Percentiles rank a stretch among this genome's conserved stretches.
phyloP scores from a whole-genome alignment of 2,888 invertebrate species.

The Eupithecia exiguata region DNA sequence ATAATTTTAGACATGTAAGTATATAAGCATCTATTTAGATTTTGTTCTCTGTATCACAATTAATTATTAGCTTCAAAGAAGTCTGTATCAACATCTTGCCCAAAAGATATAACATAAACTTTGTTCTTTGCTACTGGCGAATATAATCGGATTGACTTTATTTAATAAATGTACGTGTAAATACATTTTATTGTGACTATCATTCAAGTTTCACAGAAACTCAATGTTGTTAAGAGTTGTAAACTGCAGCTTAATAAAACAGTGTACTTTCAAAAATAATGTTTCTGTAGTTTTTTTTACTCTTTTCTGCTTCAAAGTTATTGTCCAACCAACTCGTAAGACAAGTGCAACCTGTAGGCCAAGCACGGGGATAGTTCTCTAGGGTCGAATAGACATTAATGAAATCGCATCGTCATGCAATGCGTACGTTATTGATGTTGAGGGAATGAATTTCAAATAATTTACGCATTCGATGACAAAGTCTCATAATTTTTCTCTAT shows the following conservation, averaged over 20 bases:
- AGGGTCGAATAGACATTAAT: no score
- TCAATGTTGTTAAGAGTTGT: slow-evolving; percentile 77
- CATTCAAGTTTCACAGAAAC: slow-evolving; percentile 78
- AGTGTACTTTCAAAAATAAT: slow-evolving; percentile 56
- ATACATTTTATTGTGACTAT: slow-evolving; percentile 61
- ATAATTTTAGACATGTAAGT: slow-evolving; percentile 39
- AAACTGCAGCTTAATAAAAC: slow-evolving; percentile 78
- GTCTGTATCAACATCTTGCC: slow-evolving; percentile 53
- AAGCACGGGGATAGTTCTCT: no score
- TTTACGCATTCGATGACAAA: no score
- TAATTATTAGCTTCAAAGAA: slow-evolving; percentile 70
- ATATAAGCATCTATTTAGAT: slow-evolving; percentile 25
- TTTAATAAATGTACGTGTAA: slow-evolving; percentile 55
- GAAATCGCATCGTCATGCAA: no score
- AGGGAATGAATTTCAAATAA: no score
- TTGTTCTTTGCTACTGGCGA: slow-evolving; percentile 36
- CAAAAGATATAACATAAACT: not conserved
- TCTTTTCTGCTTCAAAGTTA: not conserved
- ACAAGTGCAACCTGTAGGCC: no score
- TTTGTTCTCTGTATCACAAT: slow-evolving; percentile 54
- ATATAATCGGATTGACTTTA: slow-evolving; percentile 48
- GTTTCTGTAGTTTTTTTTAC: slow-evolving; percentile 12
- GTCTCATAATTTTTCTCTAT: no score
- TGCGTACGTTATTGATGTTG: no score
- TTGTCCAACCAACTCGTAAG: no score